A percentile compares a stretch with the other conserved stretches of the same genome.
These are phyloP conservation scores for Sebastes minor DNA, from an alignment of 2,797 vertebrate species.

Conservation along the genomic window DNA sequence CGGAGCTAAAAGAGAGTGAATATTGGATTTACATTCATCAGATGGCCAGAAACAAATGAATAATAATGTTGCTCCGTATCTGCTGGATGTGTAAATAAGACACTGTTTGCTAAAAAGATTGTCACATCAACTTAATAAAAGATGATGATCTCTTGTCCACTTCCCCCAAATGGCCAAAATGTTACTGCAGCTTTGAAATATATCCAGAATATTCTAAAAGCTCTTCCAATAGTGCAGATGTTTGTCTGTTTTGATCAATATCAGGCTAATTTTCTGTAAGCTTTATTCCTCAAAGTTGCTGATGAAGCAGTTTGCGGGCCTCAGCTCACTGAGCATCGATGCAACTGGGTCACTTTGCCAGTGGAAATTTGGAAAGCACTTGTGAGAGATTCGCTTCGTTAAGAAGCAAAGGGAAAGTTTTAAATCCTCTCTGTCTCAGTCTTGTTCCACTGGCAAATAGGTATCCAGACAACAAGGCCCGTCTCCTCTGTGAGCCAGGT, in stretches of 20 bases:
- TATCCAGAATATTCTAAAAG: background rate
- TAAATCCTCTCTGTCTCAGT: slow-evolving; percentile 21
- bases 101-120: background rate
- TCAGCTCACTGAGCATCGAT: slow-evolving; percentile 6
- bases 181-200: background rate
- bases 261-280: background rate
- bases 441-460: slow-evolving; percentile 40
- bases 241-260: background rate
- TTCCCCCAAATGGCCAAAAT: background rate
- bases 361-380: slow-evolving; percentile 39
- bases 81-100: background rate
- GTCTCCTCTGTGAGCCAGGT: background rate
- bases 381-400: slow-evolving; percentile 22
- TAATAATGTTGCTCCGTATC: background rate
- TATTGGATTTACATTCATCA: background rate
- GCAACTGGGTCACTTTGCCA: slow-evolving; percentile 18
- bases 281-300: slow-evolving; percentile 21
- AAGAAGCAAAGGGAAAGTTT: slow-evolving; percentile 26
- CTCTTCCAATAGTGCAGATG: background rate
- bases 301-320: slow-evolving; percentile 22
- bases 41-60: background rate
- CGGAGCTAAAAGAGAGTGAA: background rate
- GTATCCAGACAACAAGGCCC: slow-evolving; percentile 6
- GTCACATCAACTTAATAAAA: background rate
- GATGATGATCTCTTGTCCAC: background rate